These are phyloP conservation scores for Aphrophora alni DNA, from an alignment of 2,888 invertebrate genomes.

Conservation along the genomic window DNA sequence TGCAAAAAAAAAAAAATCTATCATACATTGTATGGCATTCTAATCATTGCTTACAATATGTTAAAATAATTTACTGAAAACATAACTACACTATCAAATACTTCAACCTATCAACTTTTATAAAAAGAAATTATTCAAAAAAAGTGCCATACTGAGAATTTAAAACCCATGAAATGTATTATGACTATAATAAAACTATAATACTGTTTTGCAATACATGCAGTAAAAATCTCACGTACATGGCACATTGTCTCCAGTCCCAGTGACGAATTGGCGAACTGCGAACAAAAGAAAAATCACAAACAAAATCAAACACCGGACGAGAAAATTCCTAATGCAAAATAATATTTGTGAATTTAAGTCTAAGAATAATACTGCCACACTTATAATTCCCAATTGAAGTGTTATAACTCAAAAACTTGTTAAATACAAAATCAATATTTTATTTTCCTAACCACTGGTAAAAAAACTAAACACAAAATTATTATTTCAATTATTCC, in stretches of 20 bases:
- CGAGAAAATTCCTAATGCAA: conserved; percentile 30
- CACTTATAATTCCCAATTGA: background rate
- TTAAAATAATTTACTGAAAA: background rate
- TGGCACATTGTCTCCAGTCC: conserved; percentile 55
- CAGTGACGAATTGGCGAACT: conserved; percentile 55
- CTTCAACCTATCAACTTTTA: background rate
- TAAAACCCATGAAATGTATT: conserved; percentile 17
- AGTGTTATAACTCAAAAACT: background rate
- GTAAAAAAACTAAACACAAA: too few species aligned
- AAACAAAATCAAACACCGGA: conserved; percentile 44
- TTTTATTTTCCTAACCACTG: too few species aligned
- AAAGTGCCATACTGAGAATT: conserved; percentile 19
- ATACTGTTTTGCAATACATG: conserved; percentile 38
- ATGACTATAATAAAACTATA: conserved; percentile 35
- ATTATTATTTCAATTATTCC: too few species aligned
- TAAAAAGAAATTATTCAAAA: background rate
- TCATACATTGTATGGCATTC: background rate
- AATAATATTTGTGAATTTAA: conserved; percentile 26
- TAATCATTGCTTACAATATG: too few species aligned
- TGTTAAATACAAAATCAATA: too few species aligned
- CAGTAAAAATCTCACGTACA: conserved; percentile 52
- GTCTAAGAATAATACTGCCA: background rate
- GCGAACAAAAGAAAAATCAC: conserved; percentile 51
- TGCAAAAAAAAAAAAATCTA: background rate
- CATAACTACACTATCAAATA: background rate